Evolutionary conservation across 2,113 vertebrate species (phyloP).

Genomic region (Eulacestoma nigropectus): DNA sequence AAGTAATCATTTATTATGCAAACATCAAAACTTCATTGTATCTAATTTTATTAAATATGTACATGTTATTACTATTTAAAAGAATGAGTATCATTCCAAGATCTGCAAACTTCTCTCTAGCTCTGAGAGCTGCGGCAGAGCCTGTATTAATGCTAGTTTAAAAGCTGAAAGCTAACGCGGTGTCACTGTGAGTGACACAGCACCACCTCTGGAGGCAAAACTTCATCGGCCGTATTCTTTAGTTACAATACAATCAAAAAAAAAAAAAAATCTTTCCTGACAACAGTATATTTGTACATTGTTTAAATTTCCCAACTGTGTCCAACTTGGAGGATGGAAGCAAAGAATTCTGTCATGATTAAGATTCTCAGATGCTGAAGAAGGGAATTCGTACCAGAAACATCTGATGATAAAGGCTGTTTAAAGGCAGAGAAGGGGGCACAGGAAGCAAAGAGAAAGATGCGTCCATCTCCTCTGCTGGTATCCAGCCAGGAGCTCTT

Average conservation of each 20-base stretch:
- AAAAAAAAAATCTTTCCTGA: background rate
- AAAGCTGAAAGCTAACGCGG: constrained; percentile 59
- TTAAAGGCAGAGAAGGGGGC: constrained; percentile 41
- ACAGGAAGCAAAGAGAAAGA: constrained; percentile 58
- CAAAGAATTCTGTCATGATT: constrained; percentile 57
- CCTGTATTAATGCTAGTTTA: constrained; percentile 70
- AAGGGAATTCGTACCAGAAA: constrained; percentile 69
- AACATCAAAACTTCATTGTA: constrained; percentile 25
- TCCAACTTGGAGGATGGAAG: constrained; percentile 52
- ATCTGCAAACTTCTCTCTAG: constrained; percentile 67
- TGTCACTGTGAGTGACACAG: constrained; percentile 33
- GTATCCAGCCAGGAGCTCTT: constrained; percentile 48
- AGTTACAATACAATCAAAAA: constrained; percentile 45
- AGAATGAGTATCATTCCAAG: constrained; percentile 44
- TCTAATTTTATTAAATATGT: constrained; percentile 68
- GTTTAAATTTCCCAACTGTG: constrained; percentile 51
- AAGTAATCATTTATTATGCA: constrained; percentile 40
- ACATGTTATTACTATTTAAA: constrained; percentile 63
- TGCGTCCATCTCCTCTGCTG: constrained; percentile 45
- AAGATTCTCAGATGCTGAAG: constrained; percentile 66
- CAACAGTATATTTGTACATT: constrained; percentile 53
- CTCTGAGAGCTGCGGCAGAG: constrained; percentile 62
- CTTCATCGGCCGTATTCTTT: constrained; percentile 31
- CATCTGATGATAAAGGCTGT: constrained; percentile 42
- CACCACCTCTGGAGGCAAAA: constrained; percentile 47